A percentile compares a stretch with the other conserved stretches of the same genome.
Conservation (phyloP, 2,888 invertebrate species). For the Limenitis camilla region DNA sequence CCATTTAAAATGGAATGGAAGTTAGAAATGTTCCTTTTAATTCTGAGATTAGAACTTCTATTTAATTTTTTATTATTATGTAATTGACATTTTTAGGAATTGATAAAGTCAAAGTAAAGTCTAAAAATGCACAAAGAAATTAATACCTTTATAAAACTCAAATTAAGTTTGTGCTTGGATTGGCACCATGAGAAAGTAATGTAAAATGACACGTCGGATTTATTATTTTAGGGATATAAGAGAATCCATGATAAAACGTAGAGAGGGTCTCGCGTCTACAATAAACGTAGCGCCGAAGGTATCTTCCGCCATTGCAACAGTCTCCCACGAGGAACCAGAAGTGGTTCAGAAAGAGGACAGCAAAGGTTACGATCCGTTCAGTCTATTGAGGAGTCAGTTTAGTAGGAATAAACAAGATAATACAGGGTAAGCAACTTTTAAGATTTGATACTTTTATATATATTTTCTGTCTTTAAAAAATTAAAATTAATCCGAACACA, state of each 20-base stretch:
- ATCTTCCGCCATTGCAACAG: constrained; percentile 36
- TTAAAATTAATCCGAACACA: not conserved
- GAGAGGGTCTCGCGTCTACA: constrained; percentile 38
- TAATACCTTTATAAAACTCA: no score
- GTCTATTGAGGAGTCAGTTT: constrained; percentile 55
- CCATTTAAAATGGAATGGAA: no score
- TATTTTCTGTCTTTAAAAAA: not conserved
- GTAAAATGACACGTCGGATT: not conserved
- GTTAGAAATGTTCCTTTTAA: no score
- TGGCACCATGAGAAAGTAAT: no score
- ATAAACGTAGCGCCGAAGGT: constrained; percentile 35
- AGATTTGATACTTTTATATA: not conserved
- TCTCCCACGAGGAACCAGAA: constrained; percentile 9
- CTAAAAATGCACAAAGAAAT: no score
- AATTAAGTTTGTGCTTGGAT: no score
- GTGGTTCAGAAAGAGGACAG: constrained; percentile 13
- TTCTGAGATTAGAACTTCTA: no score
- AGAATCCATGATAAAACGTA: constrained; percentile 32
- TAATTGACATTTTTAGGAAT: no score
- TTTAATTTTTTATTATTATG: no score
- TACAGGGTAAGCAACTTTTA: constrained; percentile 17
- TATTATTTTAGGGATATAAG: constrained; percentile 10
- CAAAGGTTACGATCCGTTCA: constrained; percentile 57
- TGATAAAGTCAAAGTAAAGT: no score
- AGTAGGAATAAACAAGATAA: constrained; percentile 36